Evolutionary conservation across 2,113 vertebrate genomes (phyloP), one percentile per base, ranked within the genome.

Genomic region (Phasianus colchicus): DNA sequence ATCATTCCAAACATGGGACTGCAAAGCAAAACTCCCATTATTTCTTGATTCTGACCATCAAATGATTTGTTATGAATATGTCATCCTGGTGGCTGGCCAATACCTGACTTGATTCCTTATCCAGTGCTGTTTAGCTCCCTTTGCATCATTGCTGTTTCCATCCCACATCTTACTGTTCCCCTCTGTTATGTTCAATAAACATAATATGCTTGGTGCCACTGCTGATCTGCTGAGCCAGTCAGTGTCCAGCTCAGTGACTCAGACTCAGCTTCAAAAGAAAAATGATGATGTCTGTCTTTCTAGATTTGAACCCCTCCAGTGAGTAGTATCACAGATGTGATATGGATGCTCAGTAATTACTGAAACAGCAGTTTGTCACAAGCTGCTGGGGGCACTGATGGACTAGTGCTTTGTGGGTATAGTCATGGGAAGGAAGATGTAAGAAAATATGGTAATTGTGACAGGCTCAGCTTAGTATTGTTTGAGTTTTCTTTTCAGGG

Each of bases 41-140:
- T 61, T 54, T 81, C 82, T 86, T 65, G 52, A 61, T 88, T 73
- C 82, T 92, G 94, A 97, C 94, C 92, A 70, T 88, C 65, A 96
- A 86, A 95, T 86, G 88, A 90, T 93, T 81, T 78, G 83, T 95
- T 93, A 91, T 92, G 94, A 96, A 95, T 95, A 95, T 7, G 70
- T 93, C 40, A 5, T 69, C 40, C 88, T 95, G 92, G 93, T 96
- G 88, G 70, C 96, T 84, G 92, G 88, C 96, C 93, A 96, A 65
- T 83, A 93, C 65, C 95, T 75, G 83, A 84, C 90, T 93, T 20
- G 25, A 71, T 94, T 91, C 72, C 90, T 95, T 64, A 88, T 32
- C 88, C 8, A 0, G 43, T 29, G 74, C 89, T 87, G 78, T 40
- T 84, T 61, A 57, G 2, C 66, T 91, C 48, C 58, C 61, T 94